Base-by-base conservation (phyloP, 2,113 vertebrate species). In the Melospiza melodia region DNA sequence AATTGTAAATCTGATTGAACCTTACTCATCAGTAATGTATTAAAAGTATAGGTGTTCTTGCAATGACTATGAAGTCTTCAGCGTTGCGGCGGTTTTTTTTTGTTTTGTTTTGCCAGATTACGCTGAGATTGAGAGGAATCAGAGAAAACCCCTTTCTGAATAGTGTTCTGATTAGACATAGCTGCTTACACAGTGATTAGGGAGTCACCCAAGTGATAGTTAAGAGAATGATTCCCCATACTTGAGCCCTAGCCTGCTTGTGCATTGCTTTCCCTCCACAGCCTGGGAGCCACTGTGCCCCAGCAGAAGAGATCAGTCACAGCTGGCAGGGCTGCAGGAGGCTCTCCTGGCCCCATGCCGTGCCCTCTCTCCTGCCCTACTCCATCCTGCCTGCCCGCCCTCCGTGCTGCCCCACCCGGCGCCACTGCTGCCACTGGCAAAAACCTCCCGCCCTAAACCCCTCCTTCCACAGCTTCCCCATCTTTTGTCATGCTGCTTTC, bases 1-100 rank as follows among this genome's bases (percentile, higher is more conserved):
- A 95, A 92, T 91, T 94, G 73, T 74, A 82, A 93, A 87, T 76
- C 68, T 95, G 89, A 93, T 86, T 97, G 79, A 87, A 52, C 44
- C 61, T 93, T 93, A 55, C 68, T 95, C 87, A 90, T 90, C 66
- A 71, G 92, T 57, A 82, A 51, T 20, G 3, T 49, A 44, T 62
- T 94, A 61, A 41, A 74, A 89, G 41, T 93, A 72, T 41, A 94
- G 67, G 76, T 37, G 15, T 61, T 88, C 24, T 55, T 89, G 59
- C n/a, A 52, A 58, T 44, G 92, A 37, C 28, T 51, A 24, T 69
- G 7, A 65, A 83, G 44, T 58, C 71, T 86, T 91, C 62, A 73
- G n/a, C 23, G 13, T 51, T 67, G 43, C 11, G 57, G 55, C 18
- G 17, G 4, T 31, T 81, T 11, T 2, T 2, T 3, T 57, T 73